phyloP scores from a whole-genome alignment of 1,140 invertebrate species.

The Helicoverpa zea region DNA sequence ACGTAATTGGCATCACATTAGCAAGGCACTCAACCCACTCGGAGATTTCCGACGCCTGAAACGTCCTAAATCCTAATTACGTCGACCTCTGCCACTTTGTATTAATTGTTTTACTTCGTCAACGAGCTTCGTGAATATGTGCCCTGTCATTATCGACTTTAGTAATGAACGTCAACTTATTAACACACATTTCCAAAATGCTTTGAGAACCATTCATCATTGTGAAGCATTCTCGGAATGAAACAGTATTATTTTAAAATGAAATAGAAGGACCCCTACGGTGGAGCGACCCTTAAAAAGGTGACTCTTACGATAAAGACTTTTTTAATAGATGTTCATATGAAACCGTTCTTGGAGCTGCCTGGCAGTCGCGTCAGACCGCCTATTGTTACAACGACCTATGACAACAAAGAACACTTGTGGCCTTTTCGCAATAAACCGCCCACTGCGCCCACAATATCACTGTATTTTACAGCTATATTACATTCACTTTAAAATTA shows the following conservation, averaged over 20 bases:
- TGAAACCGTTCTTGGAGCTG: background rate
- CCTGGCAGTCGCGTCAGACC: background rate
- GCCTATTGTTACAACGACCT: constrained; percentile 30
- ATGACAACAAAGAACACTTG: constrained; percentile 30
- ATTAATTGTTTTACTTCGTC: constrained; percentile 36
- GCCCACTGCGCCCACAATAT: constrained; percentile 1
- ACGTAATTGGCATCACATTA: constrained; percentile 19
- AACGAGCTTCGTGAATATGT: constrained; percentile 1
- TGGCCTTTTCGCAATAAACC: constrained; percentile 14
- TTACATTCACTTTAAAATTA: constrained; percentile 27
- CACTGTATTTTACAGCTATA: constrained; percentile 7
- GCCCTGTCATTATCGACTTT: background rate
- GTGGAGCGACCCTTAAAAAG: background rate
- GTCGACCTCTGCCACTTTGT: constrained; percentile 26
- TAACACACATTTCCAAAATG: too few relatives aligned
- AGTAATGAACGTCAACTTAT: background rate
- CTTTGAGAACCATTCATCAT: too few relatives aligned
- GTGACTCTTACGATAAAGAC: background rate
- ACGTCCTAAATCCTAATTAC: constrained; percentile 43
- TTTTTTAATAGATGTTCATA: background rate
- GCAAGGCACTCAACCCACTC: background rate
- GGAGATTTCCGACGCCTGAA: constrained; percentile 6
- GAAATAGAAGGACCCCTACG: background rate
- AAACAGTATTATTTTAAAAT: background rate
- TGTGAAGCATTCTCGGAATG: too few relatives aligned